Evolutionary conservation across 1,140 invertebrate species (phyloP).

Genomic region (Drosophila setifemur): DNA sequence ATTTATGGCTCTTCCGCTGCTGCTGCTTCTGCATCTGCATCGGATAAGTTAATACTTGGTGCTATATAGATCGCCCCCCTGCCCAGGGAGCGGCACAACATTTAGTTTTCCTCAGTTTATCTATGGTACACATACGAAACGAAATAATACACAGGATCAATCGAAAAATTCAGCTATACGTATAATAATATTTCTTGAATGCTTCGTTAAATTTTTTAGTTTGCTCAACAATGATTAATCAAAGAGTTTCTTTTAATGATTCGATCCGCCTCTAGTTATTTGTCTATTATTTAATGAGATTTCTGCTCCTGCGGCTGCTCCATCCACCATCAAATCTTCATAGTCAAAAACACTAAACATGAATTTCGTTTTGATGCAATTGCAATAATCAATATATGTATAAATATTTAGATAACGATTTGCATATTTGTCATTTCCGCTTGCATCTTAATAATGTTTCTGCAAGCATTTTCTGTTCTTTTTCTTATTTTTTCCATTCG

Average conservation of each 20-base stretch:
- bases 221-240: conserved; percentile 71
- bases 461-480: conserved; percentile 41
- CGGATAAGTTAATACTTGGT: conserved; percentile 52
- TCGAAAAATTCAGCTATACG: conserved; percentile 67
- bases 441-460: conserved; percentile 51
- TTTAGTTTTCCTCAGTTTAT: conserved; percentile 43
- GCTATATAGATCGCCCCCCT: conserved; percentile 32
- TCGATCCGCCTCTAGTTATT: conserved; percentile 67
- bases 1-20: conserved; percentile 43
- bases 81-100: conserved; percentile 28
- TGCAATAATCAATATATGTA: conserved; percentile 58
- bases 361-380: conserved; percentile 56
- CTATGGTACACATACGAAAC: conserved; percentile 74
- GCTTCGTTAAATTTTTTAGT: conserved; percentile 36
- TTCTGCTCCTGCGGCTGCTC: conserved; percentile 20
- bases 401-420: conserved; percentile 80
- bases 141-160: conserved; percentile 68
- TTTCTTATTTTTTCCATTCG: conserved; percentile 4
- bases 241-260: conserved; percentile 35
- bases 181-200: conserved; percentile 49
- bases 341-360: conserved; percentile 75
- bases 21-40: conserved; percentile 7
- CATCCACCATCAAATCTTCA: conserved; percentile 23
- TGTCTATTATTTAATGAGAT: conserved; percentile 79
- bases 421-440: conserved; percentile 66